phyloP scores from a whole-genome alignment of 64 coral and sea anemone species.

The Acropora tenuis region DNA sequence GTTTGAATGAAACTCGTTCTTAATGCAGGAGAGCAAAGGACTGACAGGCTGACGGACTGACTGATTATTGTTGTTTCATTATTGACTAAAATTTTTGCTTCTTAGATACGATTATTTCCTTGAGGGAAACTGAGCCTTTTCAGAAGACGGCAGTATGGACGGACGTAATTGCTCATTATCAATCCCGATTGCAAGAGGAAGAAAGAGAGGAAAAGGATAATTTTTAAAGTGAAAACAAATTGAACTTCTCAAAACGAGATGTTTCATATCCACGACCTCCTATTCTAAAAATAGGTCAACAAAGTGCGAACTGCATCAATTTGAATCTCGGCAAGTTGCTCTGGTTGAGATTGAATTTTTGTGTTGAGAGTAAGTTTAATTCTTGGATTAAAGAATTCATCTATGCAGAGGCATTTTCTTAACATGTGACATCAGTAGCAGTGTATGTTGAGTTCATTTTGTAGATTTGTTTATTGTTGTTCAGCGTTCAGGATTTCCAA shows the following conservation, averaged over 20 bases:
- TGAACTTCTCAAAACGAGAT: no score
- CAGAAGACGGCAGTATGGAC: conserved; percentile 57
- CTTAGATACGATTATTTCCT: conserved; percentile 42
- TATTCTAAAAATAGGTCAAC: background rate
- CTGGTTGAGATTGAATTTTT: no score
- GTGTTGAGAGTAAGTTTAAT: no score
- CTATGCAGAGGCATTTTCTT: background rate
- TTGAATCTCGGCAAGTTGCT: no score
- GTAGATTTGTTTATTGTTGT: background rate
- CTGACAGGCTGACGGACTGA: background rate
- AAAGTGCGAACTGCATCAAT: no score
- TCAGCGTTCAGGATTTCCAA: background rate
- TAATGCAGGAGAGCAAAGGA: background rate
- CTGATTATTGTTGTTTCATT: background rate
- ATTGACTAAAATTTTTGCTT: background rate
- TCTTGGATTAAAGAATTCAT: background rate
- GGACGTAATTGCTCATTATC: conserved; percentile 7
- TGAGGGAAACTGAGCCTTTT: conserved; percentile 33
- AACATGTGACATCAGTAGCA: no score
- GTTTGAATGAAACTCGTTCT: no score
- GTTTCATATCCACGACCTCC: background rate
- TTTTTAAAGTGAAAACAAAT: background rate
- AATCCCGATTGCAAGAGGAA: background rate
- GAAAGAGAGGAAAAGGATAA: background rate
- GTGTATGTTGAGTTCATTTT: background rate